phyloP scores from a whole-genome alignment of 92 coral and sea anemone genomes.

The Zoanthus gigantus region DNA sequence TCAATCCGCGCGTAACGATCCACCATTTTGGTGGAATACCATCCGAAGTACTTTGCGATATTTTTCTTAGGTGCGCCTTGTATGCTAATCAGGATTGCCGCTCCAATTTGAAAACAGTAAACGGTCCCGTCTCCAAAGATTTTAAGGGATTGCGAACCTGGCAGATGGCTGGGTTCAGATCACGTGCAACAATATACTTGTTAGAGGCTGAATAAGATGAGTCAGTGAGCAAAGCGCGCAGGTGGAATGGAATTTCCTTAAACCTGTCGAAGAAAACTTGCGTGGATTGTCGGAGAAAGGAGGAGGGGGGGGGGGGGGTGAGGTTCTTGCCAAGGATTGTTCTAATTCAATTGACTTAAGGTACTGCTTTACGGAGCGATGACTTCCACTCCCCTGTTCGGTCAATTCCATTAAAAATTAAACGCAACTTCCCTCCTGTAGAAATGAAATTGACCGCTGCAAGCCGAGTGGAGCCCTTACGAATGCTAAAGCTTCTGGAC shows the following conservation, averaged over 20 bases:
- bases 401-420: conserved; percentile 54
- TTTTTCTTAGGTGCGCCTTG: conserved; percentile 67
- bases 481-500: not conserved
- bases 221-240: conserved; percentile 41
- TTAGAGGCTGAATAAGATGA: not conserved
- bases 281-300: conserved; percentile 46
- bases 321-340: conserved; percentile 57
- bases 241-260: conserved; percentile 33
- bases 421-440: conserved; percentile 56
- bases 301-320: not conserved
- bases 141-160: conserved; percentile 63
- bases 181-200: conserved; percentile 41
- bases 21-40: conserved; percentile 66
- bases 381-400: conserved; percentile 73
- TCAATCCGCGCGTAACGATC: conserved; percentile 62
- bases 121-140: conserved; percentile 55
- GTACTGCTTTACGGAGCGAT: conserved; percentile 62
- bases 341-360: conserved; percentile 49
- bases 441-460: not conserved
- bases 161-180: conserved; percentile 68
- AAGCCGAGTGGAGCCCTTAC: not conserved
- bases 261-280: conserved; percentile 62
- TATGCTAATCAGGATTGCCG: conserved; percentile 64
- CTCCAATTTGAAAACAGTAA: conserved; percentile 68
- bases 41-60: conserved; percentile 58